phyloP scores from a whole-genome alignment of 2,797 vertebrate genomes.

The Acanthurus leucopareius region DNA sequence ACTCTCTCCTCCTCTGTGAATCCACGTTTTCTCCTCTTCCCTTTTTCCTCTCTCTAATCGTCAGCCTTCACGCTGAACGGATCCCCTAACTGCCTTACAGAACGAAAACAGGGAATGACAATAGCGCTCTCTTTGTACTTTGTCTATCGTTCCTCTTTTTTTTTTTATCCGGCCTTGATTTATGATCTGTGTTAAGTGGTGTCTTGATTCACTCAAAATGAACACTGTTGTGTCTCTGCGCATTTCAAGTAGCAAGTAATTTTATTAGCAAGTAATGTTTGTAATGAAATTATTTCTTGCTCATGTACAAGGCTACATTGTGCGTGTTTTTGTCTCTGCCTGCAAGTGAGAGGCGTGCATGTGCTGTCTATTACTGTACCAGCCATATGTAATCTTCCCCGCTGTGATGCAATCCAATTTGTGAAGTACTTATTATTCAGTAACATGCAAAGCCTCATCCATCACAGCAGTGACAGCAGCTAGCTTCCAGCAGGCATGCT shows the following conservation, averaged over 20 bases:
- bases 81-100: conserved; percentile 45
- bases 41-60: conserved; percentile 38
- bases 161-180: conserved; percentile 25
- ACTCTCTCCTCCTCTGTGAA: conserved; percentile 45
- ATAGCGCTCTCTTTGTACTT: conserved; percentile 15
- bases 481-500: conserved; percentile 35
- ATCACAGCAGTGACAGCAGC: conserved; percentile 53
- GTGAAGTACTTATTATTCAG: conserved; percentile 64
- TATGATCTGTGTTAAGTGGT: conserved; percentile 37
- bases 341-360: background rate
- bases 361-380: background rate
- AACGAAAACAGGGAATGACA: conserved; percentile 41
- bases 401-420: conserved; percentile 72
- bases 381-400: conserved; percentile 42
- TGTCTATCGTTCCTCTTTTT: background rate
- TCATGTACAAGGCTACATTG: background rate
- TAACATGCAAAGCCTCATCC: conserved; percentile 58
- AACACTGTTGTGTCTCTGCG: conserved; percentile 21
- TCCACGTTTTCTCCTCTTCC: conserved; percentile 14
- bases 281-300: conserved; percentile 26
- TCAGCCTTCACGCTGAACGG: conserved; percentile 49
- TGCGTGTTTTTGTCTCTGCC: background rate
- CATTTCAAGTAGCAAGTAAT: conserved; percentile 18
- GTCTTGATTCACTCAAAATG: conserved; percentile 18
- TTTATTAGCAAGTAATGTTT: conserved; percentile 20